Base-by-base conservation (phyloP, 1,140 invertebrate species). In the Drosophila persimilis region DNA sequence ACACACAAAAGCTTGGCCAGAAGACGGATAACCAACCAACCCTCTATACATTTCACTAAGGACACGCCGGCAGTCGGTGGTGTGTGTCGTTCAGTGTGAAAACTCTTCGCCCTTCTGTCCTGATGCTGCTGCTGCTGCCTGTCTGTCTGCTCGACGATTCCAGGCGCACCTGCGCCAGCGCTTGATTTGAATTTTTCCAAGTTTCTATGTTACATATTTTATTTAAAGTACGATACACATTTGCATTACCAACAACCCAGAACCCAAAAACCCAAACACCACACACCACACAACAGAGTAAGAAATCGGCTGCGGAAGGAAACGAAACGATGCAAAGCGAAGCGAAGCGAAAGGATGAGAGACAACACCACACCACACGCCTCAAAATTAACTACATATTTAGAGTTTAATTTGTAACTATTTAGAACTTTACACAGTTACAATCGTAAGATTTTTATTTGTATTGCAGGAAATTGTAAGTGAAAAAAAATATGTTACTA, bases 331-430 rank as follows among this genome's bases (percentile, higher is more conserved):
- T 17, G 39, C 63, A 39, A 52, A 26, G 29, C 26, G 15, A 20
- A 9, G 31, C 35, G 13, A n/a, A 9, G 31, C 35, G 13, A n/a
- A 29, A 15, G 15, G 63, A 51, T 58, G 39, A 56, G 46, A 61
- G 62, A 80, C 73, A 80, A 66, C 76, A 88, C 78, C 70, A 80
- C 77, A 80, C 72, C 76, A 88, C 78, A 77, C 77, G 71, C 81
- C 81, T 86, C 77, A 86, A 86, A 88, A 88, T 88, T 81, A 75
- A 86, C 66, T 81, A 78, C 83, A 72, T 81, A 80, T 77, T 74
- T 86, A 86, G 81, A 78, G 61, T 86, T 77, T 88, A 86, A 78
- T 88, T 86, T 86, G 81, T 86, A 86, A 86, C 81, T 86, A 86
- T 81, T 74, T 86, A 86, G 83, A 86, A 78, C 62, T 86, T 74